phyloP scores from a whole-genome alignment of 2,888 invertebrate genomes.

The Agrotis exclamationis region DNA sequence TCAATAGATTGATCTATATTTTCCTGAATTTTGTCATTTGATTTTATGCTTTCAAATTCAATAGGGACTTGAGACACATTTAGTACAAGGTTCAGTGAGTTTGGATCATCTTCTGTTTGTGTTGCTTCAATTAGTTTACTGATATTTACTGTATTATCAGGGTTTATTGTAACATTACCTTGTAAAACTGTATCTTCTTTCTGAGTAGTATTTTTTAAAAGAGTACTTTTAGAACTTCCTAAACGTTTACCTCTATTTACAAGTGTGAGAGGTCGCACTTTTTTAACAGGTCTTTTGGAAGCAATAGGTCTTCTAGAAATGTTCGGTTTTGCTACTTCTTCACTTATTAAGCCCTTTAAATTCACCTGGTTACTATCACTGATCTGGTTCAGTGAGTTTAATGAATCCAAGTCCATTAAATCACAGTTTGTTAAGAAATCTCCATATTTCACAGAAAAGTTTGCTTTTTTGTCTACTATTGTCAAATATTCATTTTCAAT shows the following conservation, averaged over 20 bases:
- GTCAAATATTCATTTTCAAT: conserved; percentile 82
- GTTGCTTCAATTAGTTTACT: conserved; percentile 22
- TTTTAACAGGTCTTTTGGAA: conserved; percentile 26
- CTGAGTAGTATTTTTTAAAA: conserved; percentile 31
- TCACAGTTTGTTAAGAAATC: conserved; percentile 85
- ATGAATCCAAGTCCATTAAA: conserved; percentile 66
- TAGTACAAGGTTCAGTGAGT: conserved; percentile 22
- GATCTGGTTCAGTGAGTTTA: conserved; percentile 50
- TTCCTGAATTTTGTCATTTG: conserved; percentile 17
- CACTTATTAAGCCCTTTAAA: conserved; percentile 5
- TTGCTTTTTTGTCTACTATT: conserved; percentile 79
- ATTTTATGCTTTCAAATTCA: conserved; percentile 40
- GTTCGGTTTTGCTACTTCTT: neutral
- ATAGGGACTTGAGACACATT: conserved; percentile 44
- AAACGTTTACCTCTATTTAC: conserved; percentile 7
- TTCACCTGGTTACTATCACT: conserved; percentile 51
- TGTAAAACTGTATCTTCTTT: conserved; percentile 10
- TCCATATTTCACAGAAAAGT: conserved; percentile 82
- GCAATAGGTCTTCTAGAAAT: conserved; percentile 4
- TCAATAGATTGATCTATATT: conserved; percentile 17
- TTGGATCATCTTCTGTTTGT: conserved; percentile 3
- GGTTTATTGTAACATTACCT: conserved; percentile 8
- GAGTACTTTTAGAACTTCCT: conserved; percentile 8
- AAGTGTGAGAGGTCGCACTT: conserved; percentile 15
- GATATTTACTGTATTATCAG: conserved; percentile 18